A percentile compares a stretch with the other conserved stretches of the same genome.
Evolutionary conservation across 2,888 invertebrate species (phyloP).

Genomic region (Cenopis cana): DNA sequence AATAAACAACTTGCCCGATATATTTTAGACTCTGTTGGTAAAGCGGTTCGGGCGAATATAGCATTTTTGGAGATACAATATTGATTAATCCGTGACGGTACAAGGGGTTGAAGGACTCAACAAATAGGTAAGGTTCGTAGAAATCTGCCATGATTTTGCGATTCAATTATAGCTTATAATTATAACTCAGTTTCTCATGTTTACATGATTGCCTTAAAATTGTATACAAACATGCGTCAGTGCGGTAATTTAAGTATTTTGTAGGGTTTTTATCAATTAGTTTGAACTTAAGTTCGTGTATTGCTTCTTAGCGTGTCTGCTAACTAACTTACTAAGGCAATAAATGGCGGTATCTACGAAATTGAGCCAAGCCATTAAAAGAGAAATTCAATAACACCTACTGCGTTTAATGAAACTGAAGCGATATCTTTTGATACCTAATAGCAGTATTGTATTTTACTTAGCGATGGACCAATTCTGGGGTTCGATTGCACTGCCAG

Average conservation of each 20-base stretch:
- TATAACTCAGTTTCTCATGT: background rate
- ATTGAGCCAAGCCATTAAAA: background rate
- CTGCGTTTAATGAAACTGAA: background rate
- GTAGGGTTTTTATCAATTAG: background rate
- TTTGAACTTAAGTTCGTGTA: background rate
- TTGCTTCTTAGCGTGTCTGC: background rate
- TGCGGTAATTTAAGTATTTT: background rate
- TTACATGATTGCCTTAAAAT: constrained; percentile 1
- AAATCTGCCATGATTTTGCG: background rate
- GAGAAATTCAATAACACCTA: background rate
- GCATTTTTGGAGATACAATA: background rate
- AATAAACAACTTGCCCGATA: background rate
- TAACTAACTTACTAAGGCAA: background rate
- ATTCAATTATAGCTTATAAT: constrained; percentile 8
- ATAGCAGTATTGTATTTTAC: background rate
- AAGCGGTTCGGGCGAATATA: background rate
- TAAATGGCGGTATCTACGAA: background rate
- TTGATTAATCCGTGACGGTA: background rate
- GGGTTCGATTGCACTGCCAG: background rate
- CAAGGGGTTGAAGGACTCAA: constrained; percentile 3
- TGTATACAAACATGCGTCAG: background rate
- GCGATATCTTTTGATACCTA: background rate
- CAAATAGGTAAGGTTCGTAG: background rate
- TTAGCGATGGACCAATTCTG: background rate
- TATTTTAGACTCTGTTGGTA: constrained; percentile 1